These are phyloP conservation scores for Agonopterix subpropinquella DNA, from an alignment of 2,888 invertebrate genomes.

Conservation along the genomic window DNA sequence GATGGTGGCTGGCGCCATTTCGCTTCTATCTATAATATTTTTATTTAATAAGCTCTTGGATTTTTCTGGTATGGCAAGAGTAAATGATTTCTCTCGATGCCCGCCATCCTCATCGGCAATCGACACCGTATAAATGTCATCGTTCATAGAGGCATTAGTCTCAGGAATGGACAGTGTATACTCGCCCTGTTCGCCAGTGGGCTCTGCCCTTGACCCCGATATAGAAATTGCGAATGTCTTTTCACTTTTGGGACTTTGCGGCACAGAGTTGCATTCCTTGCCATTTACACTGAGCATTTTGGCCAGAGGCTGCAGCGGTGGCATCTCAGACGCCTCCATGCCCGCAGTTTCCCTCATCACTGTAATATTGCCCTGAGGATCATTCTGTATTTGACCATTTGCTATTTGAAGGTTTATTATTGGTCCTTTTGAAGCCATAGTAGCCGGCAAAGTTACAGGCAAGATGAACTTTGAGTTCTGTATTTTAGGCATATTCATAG, in stretches of 20 bases:
- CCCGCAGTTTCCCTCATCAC: slow-evolving; percentile 69
- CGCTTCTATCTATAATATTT: slow-evolving; percentile 49
- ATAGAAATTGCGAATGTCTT: slow-evolving; percentile 60
- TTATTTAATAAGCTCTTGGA: slow-evolving; percentile 61
- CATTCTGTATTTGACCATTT: slow-evolving; percentile 78
- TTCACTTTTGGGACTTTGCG: slow-evolving; percentile 46
- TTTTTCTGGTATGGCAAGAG: slow-evolving; percentile 65
- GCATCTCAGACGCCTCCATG: slow-evolving; percentile 52
- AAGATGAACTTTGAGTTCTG: slow-evolving; percentile 72
- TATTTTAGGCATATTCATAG: slow-evolving; percentile 75
- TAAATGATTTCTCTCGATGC: slow-evolving; percentile 55
- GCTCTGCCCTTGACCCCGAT: slow-evolving; percentile 65
- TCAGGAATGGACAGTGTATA: slow-evolving; percentile 71
- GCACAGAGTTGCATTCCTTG: slow-evolving; percentile 39
- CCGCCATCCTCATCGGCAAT: slow-evolving; percentile 65
- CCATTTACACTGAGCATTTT: slow-evolving; percentile 48
- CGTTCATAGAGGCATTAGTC: slow-evolving; percentile 69
- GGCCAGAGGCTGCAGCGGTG: slow-evolving; percentile 59
- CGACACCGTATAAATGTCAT: slow-evolving; percentile 71
- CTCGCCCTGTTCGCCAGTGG: slow-evolving; percentile 67
- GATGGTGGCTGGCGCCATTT: slow-evolving; percentile 39
- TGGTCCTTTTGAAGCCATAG: slow-evolving; percentile 75
- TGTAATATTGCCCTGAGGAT: slow-evolving; percentile 77
- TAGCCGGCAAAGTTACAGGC: slow-evolving; percentile 67
- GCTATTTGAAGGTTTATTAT: slow-evolving; percentile 82